Percentiles rank a stretch among this genome's conserved stretches.
Conservation (phyloP, 2,797 vertebrate genomes). For the Rhinogobio ventralis region DNA sequence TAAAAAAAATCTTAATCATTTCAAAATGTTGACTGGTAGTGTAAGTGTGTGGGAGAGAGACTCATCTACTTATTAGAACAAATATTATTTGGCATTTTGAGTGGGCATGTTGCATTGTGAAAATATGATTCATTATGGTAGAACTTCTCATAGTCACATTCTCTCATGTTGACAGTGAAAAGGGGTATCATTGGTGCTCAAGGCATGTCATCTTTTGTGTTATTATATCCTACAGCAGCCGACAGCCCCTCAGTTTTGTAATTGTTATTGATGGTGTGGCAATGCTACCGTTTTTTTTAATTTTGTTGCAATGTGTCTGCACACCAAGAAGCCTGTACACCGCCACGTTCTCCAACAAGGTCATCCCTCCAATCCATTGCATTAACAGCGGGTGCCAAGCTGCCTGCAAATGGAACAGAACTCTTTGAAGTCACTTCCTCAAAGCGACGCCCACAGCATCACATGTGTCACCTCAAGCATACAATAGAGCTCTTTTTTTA, state of each 20-base stretch:
- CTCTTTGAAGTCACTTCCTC: slow-evolving; percentile 1
- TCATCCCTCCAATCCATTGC: slow-evolving; percentile 44
- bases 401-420: slow-evolving; percentile 17
- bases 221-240: slow-evolving; percentile 47
- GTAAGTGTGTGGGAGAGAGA: neutral
- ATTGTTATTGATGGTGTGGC: slow-evolving; percentile 44
- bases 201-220: slow-evolving; percentile 21
- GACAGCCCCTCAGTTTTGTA: slow-evolving; percentile 34
- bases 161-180: slow-evolving; percentile 11
- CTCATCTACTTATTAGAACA: slow-evolving; percentile 17
- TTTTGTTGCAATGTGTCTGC: slow-evolving; percentile 13
- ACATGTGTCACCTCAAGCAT: neutral
- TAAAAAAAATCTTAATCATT: too few species aligned
- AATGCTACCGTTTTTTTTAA: slow-evolving; percentile 2
- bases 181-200: slow-evolving; percentile 19
- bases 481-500: neutral
- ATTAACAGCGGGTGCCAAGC: slow-evolving; percentile 38
- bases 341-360: slow-evolving; percentile 16
- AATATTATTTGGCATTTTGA: slow-evolving; percentile 20
- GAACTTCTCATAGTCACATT: slow-evolving; percentile 6
- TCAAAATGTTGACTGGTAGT: too few species aligned
- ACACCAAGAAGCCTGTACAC: slow-evolving; percentile 10
- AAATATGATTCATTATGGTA: neutral
- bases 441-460: neutral
- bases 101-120: slow-evolving; percentile 8